Evolutionary conservation across 2,113 vertebrate genomes (phyloP).

Genomic region (Tretioscincus oriximinensis): DNA sequence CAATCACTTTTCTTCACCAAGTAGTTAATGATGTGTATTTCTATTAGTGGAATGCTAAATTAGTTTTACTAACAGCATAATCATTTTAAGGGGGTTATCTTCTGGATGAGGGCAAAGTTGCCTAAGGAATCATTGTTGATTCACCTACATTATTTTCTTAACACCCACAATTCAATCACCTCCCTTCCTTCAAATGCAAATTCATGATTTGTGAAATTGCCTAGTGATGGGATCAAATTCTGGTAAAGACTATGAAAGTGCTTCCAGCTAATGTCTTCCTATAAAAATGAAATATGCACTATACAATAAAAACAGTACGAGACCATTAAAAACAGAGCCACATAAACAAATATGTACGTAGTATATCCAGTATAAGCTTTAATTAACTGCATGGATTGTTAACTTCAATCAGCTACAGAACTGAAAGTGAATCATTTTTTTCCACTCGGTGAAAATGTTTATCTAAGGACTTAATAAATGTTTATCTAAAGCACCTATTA

Average conservation of each 20-base stretch:
- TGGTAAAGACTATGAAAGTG: background rate
- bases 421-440: background rate
- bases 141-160: background rate
- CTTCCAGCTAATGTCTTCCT: background rate
- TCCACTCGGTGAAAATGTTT: background rate
- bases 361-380: background rate
- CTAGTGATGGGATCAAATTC: background rate
- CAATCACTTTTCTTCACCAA: background rate
- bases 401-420: slow-evolving; percentile 5
- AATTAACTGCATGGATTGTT: slow-evolving; percentile 13
- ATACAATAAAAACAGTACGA: background rate
- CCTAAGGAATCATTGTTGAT: background rate
- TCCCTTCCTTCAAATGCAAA: background rate
- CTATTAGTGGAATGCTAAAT: slow-evolving; percentile 46
- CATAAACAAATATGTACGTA: background rate
- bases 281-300: background rate
- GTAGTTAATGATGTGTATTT: slow-evolving; percentile 40
- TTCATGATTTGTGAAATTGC: background rate
- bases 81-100: background rate
- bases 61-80: slow-evolving; percentile 48
- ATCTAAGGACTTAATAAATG: background rate
- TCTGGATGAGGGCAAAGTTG: background rate
- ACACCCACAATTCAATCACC: background rate
- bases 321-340: background rate
- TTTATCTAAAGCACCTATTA: background rate